A percentile compares a stretch with the other conserved stretches of the same genome.
phyloP scores from a whole-genome alignment of 2,113 vertebrate genomes.

The Paedocypris sp. region DNA sequence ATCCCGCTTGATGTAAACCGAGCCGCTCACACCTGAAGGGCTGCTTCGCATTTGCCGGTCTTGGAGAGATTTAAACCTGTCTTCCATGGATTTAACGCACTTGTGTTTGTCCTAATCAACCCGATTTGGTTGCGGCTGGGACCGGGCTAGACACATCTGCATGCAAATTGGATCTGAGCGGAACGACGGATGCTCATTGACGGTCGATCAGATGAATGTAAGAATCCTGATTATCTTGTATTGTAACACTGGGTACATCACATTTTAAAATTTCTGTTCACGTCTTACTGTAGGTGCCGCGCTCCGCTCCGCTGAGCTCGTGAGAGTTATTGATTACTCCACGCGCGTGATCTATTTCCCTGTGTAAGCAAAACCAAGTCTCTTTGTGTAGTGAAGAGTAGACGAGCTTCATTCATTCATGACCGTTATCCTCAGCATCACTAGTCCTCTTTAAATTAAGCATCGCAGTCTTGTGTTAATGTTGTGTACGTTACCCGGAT shows the following conservation, averaged over 20 bases:
- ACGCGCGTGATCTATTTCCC: conserved; percentile 11
- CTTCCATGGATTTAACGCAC: conserved; percentile 26
- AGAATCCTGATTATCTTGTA: not conserved
- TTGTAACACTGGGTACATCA: too few species aligned
- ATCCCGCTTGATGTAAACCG: not conserved
- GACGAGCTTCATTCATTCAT: conserved; percentile 15
- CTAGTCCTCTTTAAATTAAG: too few species aligned
- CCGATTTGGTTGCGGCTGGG: not conserved
- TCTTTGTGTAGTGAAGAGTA: not conserved
- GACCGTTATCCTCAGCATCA: too few species aligned
- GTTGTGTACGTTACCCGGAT: too few species aligned
- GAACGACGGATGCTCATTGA: conserved; percentile 27
- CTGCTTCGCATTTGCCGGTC: not conserved
- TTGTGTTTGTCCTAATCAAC: not conserved
- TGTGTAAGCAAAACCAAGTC: not conserved
- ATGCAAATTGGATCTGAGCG: conserved; percentile 31
- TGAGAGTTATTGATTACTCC: not conserved
- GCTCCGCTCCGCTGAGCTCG: too few species aligned
- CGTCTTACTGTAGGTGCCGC: too few species aligned
- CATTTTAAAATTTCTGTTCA: too few species aligned
- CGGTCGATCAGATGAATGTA: conserved; percentile 40
- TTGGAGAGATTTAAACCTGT: not conserved
- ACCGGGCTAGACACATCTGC: conserved; percentile 25
- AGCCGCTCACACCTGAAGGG: conserved; percentile 22
- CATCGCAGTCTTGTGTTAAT: too few species aligned